Base-by-base conservation (phyloP, 2,888 invertebrate species). In the Drosophila borealis region DNA sequence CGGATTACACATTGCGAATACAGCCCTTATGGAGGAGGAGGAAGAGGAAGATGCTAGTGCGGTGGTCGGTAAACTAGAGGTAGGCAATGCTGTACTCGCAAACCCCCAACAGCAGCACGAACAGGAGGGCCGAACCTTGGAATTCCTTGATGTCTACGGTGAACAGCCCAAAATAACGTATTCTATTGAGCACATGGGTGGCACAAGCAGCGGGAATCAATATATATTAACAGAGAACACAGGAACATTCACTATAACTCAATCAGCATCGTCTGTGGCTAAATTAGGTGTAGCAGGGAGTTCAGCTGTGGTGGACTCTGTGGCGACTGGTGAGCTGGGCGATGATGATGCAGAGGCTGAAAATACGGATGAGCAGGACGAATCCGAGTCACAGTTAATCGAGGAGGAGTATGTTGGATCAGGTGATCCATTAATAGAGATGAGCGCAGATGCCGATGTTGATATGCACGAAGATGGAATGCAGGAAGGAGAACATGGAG, bases 111-210 rank as follows among this genome's bases (percentile, higher is more conserved):
- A 75, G 14, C 55, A 53, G 11, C 74, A 70, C 21, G 48, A 72
- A 21, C 80, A 69, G 37, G 41, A 41, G 10, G 50, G 21, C 17
- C 86, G 91, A 13, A 86, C 91, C 9, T 64, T 92, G 10, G 92
- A 92, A 54, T 92, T 90, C 56, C 80, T 92, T 3, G 92, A 92
- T 67, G 91, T 92, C 0, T 92, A 92, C 67, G 85, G 86, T 45
- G 91, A 91, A 19, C 89, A 91, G 55, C 91, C 90, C 14, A 92
- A 92, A 68, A 91, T 92, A 0, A 91, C 91, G 2, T 92, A 92
- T 56, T 90, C 92, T 11, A 92, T 92, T 46, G 92, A 92, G 36
- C 91, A 91, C 48, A 91, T 92, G 67, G 87, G 87, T 3, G 91
- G 88, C 9, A 80, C 84, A 36, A 73, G 83, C 3, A 88, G 76